A percentile compares a stretch with the other conserved stretches of the same genome.
Evolutionary conservation across 2,113 vertebrate species (phyloP).

Genomic region (Poeciliopsis turrubarensis): DNA sequence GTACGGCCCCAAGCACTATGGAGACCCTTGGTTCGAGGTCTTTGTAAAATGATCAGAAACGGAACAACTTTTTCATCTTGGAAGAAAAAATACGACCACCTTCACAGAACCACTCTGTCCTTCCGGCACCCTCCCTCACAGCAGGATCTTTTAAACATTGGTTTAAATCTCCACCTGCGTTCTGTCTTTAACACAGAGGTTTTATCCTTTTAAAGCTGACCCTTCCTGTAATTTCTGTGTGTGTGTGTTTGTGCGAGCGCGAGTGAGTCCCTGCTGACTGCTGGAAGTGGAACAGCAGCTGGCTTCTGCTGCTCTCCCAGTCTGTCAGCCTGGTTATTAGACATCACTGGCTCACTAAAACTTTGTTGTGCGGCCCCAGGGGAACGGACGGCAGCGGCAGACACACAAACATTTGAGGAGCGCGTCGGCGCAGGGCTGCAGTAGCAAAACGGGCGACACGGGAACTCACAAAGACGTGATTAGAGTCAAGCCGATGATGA

Average conservation of each 20-base stretch:
- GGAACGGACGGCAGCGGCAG: not conserved
- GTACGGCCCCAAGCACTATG: no score
- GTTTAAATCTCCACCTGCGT: not conserved
- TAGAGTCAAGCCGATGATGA: no score
- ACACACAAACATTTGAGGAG: not conserved
- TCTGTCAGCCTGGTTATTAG: conserved; percentile 43
- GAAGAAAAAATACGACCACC: no score
- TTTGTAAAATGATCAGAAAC: no score
- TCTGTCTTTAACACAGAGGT: not conserved
- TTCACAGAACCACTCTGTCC: not conserved
- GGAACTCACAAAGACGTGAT: no score
- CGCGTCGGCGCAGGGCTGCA: no score
- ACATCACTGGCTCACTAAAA: conserved; percentile 29
- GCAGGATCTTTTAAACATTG: not conserved
- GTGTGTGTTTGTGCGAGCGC: not conserved
- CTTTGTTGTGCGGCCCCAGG: conserved; percentile 22
- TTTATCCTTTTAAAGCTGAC: not conserved
- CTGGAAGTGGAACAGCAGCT: conserved; percentile 56
- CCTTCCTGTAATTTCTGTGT: not conserved
- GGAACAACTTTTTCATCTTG: no score
- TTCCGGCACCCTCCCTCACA: not conserved
- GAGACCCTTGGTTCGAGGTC: no score
- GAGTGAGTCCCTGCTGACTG: conserved; percentile 5
- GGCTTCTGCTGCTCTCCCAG: conserved; percentile 41
- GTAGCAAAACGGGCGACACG: not conserved